These are phyloP conservation scores for Flexamia atlantica DNA, from an alignment of 2,888 invertebrate species.

Conservation along the genomic window DNA sequence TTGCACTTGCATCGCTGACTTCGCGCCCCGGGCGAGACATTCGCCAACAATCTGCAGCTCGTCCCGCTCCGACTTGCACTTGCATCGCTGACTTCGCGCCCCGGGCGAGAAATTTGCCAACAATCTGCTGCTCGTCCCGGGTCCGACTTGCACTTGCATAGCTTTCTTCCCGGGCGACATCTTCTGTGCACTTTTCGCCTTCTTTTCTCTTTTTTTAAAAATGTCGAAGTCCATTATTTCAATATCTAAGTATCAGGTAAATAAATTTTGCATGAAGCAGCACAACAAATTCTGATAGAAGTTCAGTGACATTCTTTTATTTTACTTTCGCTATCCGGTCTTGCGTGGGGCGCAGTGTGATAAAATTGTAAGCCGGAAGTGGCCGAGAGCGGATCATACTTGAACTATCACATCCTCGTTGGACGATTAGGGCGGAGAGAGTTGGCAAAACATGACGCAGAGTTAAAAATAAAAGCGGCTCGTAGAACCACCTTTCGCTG, in stretches of 20 bases:
- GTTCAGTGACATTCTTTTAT: too few species aligned
- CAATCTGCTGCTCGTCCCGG: too few species aligned
- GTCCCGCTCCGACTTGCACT: background rate
- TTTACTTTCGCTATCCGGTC: too few species aligned
- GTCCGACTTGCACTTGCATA: background rate
- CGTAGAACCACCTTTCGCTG: conserved; percentile 26
- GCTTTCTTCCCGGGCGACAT: background rate
- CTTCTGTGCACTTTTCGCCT: too few species aligned
- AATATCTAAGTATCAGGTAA: too few species aligned
- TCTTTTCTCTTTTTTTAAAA: too few species aligned
- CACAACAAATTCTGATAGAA: too few species aligned
- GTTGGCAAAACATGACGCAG: conserved; percentile 49
- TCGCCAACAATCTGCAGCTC: too few species aligned
- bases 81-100: background rate
- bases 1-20: conserved; percentile 36
- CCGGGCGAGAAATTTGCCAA: too few species aligned
- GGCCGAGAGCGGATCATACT: background rate
- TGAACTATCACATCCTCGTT: background rate
- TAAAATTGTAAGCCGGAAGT: background rate
- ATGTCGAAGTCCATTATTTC: too few species aligned
- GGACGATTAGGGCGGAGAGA: conserved; percentile 13
- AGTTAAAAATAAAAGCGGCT: conserved; percentile 24
- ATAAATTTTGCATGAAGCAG: too few species aligned
- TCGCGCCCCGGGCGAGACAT: background rate
- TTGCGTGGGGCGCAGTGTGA: too few species aligned